Percentiles rank a stretch among this genome's conserved stretches.
These are phyloP conservation scores for Chymomyza caudatula DNA, from an alignment of 2,888 invertebrate genomes.

Conservation along the genomic window DNA sequence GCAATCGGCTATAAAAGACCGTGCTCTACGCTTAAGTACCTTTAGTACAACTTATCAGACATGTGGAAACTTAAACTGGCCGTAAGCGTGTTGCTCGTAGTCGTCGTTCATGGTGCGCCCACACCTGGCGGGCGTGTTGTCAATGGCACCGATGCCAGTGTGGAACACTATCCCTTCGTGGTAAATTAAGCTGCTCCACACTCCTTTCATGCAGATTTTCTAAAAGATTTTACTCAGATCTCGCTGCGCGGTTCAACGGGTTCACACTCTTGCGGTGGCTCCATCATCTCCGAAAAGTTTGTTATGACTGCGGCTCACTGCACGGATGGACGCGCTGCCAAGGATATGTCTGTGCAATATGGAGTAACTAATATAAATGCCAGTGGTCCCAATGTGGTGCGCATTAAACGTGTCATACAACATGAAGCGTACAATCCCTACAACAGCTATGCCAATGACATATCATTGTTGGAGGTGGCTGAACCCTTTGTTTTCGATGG, in stretches of 20 bases:
- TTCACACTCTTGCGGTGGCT: constrained; percentile 68
- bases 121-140: constrained; percentile 63
- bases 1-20: background rate
- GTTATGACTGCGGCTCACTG: constrained; percentile 74
- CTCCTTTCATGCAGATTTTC: background rate
- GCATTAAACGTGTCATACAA: constrained; percentile 62
- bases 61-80: background rate
- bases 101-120: constrained; percentile 33
- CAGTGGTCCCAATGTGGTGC: constrained; percentile 56
- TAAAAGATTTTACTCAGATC: constrained; percentile 31
- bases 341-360: constrained; percentile 58
- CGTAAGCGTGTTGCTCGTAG: constrained; percentile 24
- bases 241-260: constrained; percentile 61
- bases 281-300: constrained; percentile 59
- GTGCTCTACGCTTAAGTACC: background rate
- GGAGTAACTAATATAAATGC: constrained; percentile 53
- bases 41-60: background rate
- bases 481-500: constrained; percentile 61
- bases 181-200: constrained; percentile 38
- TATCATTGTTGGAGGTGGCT: constrained; percentile 75
- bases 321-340: constrained; percentile 29
- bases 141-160: constrained; percentile 67
- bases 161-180: constrained; percentile 69
- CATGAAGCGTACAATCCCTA: constrained; percentile 70
- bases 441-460: constrained; percentile 75